Conservation (phyloP, 1,140 invertebrate genomes). For the Cydia amplana region DNA sequence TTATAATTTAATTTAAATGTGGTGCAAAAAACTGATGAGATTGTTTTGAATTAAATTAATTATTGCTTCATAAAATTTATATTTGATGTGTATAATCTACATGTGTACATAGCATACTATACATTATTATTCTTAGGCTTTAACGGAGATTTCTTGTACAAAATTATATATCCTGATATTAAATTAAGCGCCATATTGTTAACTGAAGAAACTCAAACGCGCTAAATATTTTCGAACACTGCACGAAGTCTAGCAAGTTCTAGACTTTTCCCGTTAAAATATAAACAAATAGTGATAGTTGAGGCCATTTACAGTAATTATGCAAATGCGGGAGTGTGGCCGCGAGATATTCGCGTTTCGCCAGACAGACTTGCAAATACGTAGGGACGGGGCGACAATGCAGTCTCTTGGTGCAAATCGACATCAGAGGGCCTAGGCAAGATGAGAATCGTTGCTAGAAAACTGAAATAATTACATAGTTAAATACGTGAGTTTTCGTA, state of each 20-base stretch:
- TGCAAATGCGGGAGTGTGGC: slow-evolving; percentile 83
- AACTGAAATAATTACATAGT: too few relatives aligned
- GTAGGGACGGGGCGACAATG: not conserved
- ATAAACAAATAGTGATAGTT: slow-evolving; percentile 9
- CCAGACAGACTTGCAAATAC: slow-evolving; percentile 65
- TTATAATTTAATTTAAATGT: too few relatives aligned
- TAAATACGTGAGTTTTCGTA: too few relatives aligned
- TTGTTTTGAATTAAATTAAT: too few relatives aligned
- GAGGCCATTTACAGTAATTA: slow-evolving; percentile 13
- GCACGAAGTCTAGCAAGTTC: not conserved
- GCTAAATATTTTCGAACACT: not conserved
- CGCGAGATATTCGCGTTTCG: slow-evolving; percentile 88
- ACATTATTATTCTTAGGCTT: too few relatives aligned
- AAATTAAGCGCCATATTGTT: not conserved
- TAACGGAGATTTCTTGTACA: too few relatives aligned
- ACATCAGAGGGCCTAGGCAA: too few relatives aligned
- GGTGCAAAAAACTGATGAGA: too few relatives aligned
- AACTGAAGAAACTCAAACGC: not conserved
- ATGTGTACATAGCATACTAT: too few relatives aligned
- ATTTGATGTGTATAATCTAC: too few relatives aligned
- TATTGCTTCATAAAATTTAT: too few relatives aligned
- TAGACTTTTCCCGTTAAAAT: slow-evolving; percentile 3
- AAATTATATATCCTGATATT: too few relatives aligned
- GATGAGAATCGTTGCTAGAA: not conserved
- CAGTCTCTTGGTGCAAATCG: not conserved